Conservation (phyloP, 92 coral and sea anemone genomes). For the Actinernus sp. region DNA sequence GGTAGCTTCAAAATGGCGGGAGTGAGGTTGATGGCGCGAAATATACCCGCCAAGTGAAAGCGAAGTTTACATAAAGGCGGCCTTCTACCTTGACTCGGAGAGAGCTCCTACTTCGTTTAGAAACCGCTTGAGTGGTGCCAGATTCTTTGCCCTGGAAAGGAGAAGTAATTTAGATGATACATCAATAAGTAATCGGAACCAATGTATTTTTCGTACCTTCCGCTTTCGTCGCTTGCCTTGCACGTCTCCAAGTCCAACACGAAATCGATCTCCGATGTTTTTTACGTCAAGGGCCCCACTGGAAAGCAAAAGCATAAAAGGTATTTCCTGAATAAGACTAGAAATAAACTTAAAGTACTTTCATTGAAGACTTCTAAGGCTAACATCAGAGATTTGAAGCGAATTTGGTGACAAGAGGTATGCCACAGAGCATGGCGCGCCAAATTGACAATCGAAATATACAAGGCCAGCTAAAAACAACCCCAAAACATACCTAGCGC, state of each 20-base stretch:
- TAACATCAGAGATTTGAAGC: no score
- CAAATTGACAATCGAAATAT: not conserved
- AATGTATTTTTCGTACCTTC: not conserved
- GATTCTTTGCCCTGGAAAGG: not conserved
- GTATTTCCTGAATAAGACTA: not conserved
- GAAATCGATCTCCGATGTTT: not conserved
- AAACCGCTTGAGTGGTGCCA: not conserved
- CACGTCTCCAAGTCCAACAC: not conserved
- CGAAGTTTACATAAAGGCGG: not conserved
- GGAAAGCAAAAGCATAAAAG: not conserved
- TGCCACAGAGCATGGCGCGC: not conserved
- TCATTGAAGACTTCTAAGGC: not conserved
- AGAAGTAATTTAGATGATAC: not conserved
- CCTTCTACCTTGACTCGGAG: not conserved
- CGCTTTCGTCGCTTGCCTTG: conserved; percentile 10
- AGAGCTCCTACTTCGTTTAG: not conserved
- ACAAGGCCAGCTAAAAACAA: not conserved
- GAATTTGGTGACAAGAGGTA: not conserved
- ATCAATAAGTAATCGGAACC: not conserved
- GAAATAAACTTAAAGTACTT: not conserved
- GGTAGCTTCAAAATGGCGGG: conserved; percentile 69
- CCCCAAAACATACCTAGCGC: not conserved
- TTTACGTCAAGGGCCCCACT: not conserved
- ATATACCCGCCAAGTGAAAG: not conserved
- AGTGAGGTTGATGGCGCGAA: conserved; percentile 70